Conservation (phyloP, 2,113 vertebrate genomes). For the Actenoides lindsayi region DNA sequence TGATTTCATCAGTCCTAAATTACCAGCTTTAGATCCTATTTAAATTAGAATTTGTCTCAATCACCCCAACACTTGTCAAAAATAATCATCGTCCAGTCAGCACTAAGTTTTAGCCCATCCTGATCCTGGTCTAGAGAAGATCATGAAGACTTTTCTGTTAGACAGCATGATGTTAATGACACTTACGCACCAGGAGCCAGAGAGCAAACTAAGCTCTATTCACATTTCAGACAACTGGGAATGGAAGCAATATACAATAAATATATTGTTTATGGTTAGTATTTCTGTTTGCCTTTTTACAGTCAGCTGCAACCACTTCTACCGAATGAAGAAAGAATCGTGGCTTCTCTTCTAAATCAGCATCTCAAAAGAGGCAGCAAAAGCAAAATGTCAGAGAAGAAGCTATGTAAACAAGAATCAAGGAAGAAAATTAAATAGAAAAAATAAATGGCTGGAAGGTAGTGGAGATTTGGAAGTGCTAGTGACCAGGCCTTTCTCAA, state of each 20-base stretch:
- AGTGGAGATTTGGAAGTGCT: not conserved
- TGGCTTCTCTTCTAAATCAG: not conserved
- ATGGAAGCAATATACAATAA: not conserved
- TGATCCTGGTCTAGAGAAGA: not conserved
- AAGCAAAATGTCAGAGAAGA: not conserved
- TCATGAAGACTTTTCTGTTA: not conserved
- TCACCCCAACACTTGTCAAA: not conserved
- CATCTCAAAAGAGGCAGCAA: not conserved
- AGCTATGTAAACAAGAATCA: not conserved
- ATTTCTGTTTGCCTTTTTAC: not conserved
- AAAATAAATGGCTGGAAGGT: not conserved
- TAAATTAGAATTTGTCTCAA: not conserved
- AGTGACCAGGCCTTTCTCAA: not conserved
- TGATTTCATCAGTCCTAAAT: not conserved
- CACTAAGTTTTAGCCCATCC: not conserved
- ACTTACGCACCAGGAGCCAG: not conserved
- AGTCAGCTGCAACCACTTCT: not conserved
- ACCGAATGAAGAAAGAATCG: not conserved
- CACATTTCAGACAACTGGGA: not conserved
- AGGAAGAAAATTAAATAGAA: not conserved
- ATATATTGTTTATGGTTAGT: not conserved
- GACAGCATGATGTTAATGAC: not conserved
- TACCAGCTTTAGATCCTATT: not conserved
- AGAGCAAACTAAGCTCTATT: not conserved
- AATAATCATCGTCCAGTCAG: not conserved